Conservation (phyloP, 2,888 invertebrate genomes). For the Phaonia tiefii region DNA sequence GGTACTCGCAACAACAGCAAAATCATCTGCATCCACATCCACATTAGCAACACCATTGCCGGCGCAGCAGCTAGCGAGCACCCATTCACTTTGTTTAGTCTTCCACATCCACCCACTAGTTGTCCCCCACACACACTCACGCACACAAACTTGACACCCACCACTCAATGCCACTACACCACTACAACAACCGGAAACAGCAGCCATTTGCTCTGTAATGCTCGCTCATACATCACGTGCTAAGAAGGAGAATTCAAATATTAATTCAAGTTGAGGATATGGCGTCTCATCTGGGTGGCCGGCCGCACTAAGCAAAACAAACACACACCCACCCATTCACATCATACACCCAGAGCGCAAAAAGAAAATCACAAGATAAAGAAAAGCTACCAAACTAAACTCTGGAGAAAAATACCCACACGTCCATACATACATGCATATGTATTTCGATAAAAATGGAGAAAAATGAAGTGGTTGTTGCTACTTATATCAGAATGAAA, state of each 20-base stretch:
- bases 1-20: constrained; percentile 55
- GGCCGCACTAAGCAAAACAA: constrained; percentile 11
- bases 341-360: background rate
- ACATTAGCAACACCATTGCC: background rate
- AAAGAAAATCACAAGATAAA: background rate
- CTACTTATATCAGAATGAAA: no score
- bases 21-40: constrained; percentile 48
- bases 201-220: constrained; percentile 67
- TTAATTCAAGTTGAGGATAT: constrained; percentile 58
- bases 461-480: constrained; percentile 21
- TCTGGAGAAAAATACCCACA: background rate
- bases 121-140: constrained; percentile 30
- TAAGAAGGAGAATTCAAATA: constrained; percentile 57
- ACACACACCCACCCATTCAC: background rate
- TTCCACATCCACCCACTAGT: constrained; percentile 36
- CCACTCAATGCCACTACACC: constrained; percentile 61
- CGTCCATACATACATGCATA: background rate
- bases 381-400: background rate
- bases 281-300: constrained; percentile 64
- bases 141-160: background rate
- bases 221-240: constrained; percentile 58
- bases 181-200: constrained; percentile 67
- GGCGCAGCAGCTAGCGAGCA: constrained; percentile 40
- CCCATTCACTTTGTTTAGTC: constrained; percentile 54
- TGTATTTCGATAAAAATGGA: background rate